Base-by-base conservation (phyloP, 2,797 vertebrate genomes). In the Falco berigora region DNA sequence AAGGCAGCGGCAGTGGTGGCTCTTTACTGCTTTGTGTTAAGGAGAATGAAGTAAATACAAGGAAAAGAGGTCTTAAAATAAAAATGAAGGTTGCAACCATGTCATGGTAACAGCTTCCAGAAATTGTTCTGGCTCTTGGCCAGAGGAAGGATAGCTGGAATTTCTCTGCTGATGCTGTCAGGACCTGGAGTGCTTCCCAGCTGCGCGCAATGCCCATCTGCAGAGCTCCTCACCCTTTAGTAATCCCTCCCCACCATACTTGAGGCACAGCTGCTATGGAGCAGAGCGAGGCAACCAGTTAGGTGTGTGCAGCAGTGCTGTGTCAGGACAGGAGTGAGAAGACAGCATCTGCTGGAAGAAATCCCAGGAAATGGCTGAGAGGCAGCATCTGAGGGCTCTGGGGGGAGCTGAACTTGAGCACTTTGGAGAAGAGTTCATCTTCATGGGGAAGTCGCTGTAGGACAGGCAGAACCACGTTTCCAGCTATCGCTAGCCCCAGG, bases 41-140 rank as follows among this genome's bases (percentile, higher is more conserved):
- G 87, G 46, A 84, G 56, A 94, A 88, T 67, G 69, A 96, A 87
- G 30, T 71, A 93, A 92, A 75, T 61, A 84, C 46, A 88, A 67
- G 64, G 75, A 82, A 90, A 87, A 75, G 8, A 81, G 58, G 50
- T 84, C 79, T 90, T 94, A 74, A 83, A 95, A 92, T 92, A 80
- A 91, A 92, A 93, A 83, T 34, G 21, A 91, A 89, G 58, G 75
- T 92, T 96, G 86, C 59, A 82, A 20, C 85, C 3, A 16, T 92
- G 89, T 94, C 91, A 96, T 96, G 83, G 94, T 92, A 96, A 92
- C 92, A 67, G 91, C 72, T 90, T 95, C 72, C 92, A 84, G 88
- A 88, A 96, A 94, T 63, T 34, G 32, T 92, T 67, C 82, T 96
- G 95, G 79, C 83, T 93, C 66, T 75, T 75, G 44, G 73, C 82